Base-by-base conservation (phyloP, 2,888 invertebrate genomes). In the Rotaria socialis region DNA sequence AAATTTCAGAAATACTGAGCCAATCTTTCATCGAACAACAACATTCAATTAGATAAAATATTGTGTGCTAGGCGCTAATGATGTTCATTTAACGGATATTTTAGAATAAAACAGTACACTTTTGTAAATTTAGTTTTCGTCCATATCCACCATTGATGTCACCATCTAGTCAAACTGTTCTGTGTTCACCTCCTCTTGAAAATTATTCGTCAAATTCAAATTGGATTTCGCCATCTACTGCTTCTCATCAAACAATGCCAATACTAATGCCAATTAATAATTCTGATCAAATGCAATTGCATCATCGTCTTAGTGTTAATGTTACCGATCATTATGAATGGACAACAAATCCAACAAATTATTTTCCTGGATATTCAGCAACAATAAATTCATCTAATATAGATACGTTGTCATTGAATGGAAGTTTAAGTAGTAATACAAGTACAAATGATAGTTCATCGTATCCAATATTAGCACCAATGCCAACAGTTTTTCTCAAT, bases 371-470 rank as follows among this genome's bases (percentile, higher is more conserved):
- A 11, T 67, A 67, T 67, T 27, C 67, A 67, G 14, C 35, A 67
- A 35, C 67, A 67, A 35, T 35, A 19, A 67, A 67, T 67, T 67
- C 67, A 27, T 67, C 67, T 8, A 67, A 67, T 67, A 14, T 67
- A 2, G 67, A 67, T 67, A 35, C 67, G 5, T 35, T 67, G 67
- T 67, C 67, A 67, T 67, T 67, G 19, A 67, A 67, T 67, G 67
- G 67, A 35, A 67, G 67, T 67, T 67, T 67, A 67, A 67, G 67
- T 67, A 67, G 67, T 67, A 67, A 67, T 67, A 67, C 67, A 67
- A 67, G 67, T 67, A 67, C 67, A 67, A 67, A 67, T 67, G 67
- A 67, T 35, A 67, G 27, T 67, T 67, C 67, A 67, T 35, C 67
- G 35, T 67, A 67, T 67, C 67, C 67, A 67, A 67, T 67, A 35